phyloP scores from a whole-genome alignment of 2,888 invertebrate species.

The Odontomyia ornata region DNA sequence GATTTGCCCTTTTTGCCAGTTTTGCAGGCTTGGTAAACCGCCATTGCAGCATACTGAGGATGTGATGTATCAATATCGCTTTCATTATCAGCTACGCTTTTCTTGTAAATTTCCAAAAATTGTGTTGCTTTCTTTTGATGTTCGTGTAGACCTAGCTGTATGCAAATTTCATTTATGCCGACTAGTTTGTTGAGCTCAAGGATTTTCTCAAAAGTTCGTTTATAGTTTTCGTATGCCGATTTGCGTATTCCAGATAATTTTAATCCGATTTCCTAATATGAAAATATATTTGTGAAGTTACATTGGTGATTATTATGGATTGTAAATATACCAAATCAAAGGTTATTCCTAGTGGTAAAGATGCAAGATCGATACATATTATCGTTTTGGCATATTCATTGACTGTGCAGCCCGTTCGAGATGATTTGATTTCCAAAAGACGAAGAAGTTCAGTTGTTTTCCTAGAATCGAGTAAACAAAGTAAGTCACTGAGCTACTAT shows the following conservation, averaged over 20 bases:
- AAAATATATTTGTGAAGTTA: not conserved
- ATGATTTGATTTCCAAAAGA: slow-evolving; percentile 59
- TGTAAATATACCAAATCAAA: slow-evolving; percentile 70
- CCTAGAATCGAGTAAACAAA: slow-evolving; percentile 52
- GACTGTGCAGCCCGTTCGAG: slow-evolving; percentile 61
- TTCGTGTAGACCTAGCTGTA: slow-evolving; percentile 67
- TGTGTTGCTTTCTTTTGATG: slow-evolving; percentile 66
- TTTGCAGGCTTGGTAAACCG: slow-evolving; percentile 73
- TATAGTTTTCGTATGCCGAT: slow-evolving; percentile 67
- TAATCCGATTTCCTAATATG: slow-evolving; percentile 68
- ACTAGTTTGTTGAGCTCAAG: slow-evolving; percentile 68
- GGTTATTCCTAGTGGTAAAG: slow-evolving; percentile 64
- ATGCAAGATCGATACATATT: slow-evolving; percentile 71
- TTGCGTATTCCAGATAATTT: slow-evolving; percentile 70
- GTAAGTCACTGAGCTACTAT: too few relatives aligned
- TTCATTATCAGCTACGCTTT: slow-evolving; percentile 61
- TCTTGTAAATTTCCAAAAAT: slow-evolving; percentile 66
- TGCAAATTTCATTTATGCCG: slow-evolving; percentile 69
- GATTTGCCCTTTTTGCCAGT: slow-evolving; percentile 68
- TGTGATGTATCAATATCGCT: slow-evolving; percentile 68
- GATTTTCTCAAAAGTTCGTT: slow-evolving; percentile 70
- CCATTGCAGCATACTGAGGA: slow-evolving; percentile 73
- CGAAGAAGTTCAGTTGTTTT: slow-evolving; percentile 61
- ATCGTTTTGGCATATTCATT: slow-evolving; percentile 71
- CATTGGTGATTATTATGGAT: not conserved